These are phyloP conservation scores for Aselliscus stoliczkanus DNA, from an alignment of 2,797 vertebrate genomes.

Conservation along the genomic window DNA sequence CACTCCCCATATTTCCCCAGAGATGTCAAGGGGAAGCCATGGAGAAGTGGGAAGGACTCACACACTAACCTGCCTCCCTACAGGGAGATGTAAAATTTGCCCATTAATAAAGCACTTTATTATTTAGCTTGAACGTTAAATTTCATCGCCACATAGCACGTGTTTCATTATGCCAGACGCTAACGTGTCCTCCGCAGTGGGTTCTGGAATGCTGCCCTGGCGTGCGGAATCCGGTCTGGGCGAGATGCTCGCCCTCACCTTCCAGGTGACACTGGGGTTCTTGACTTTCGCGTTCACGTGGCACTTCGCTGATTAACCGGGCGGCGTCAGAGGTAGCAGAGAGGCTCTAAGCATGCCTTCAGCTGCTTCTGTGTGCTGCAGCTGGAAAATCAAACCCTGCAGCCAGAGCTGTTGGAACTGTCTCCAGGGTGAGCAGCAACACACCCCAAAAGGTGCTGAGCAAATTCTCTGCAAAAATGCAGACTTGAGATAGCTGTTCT, in stretches of 20 bases:
- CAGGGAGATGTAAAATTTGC: slow-evolving; percentile 23
- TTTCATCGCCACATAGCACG: slow-evolving; percentile 13
- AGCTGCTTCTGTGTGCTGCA: not conserved
- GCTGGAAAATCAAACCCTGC: not conserved
- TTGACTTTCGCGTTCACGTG: not conserved
- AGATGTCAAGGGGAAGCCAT: not conserved
- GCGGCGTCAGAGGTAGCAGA: no score
- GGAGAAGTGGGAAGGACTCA: not conserved
- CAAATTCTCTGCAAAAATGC: not conserved
- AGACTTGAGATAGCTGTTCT: not conserved
- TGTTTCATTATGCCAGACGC: slow-evolving; percentile 41
- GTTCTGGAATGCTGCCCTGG: not conserved
- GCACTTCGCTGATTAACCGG: not conserved
- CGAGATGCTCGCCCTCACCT: not conserved
- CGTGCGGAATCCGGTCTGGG: not conserved
- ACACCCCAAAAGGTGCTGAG: not conserved
- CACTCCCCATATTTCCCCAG: not conserved
- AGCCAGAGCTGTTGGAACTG: not conserved
- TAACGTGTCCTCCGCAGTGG: not conserved
- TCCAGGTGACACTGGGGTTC: accelerated
- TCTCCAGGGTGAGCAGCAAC: not conserved
- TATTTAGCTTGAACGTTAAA: slow-evolving; percentile 15
- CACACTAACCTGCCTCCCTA: not conserved
- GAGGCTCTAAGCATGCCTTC: not conserved
- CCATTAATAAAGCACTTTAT: slow-evolving; percentile 43